A percentile compares a stretch with the other conserved stretches of the same genome.
Conservation (phyloP, 2,113 vertebrate species). For the Tetrao urogallus region DNA sequence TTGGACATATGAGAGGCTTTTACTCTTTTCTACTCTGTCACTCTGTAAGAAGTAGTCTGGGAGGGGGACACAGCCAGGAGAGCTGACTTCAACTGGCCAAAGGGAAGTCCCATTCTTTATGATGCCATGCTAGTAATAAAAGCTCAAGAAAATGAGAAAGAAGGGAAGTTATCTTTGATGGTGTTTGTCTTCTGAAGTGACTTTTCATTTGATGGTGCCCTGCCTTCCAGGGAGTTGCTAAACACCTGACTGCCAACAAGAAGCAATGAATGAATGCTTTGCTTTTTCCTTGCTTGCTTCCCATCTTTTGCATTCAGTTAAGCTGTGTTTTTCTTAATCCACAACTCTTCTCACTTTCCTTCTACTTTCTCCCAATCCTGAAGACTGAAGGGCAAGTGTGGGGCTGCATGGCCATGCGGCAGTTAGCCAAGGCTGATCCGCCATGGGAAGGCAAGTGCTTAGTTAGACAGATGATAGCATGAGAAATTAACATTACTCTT, state of each 20-base stretch:
- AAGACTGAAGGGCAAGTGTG: accelerated
- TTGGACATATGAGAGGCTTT: neutral
- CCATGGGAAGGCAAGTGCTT: accelerated
- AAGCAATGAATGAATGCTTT: neutral
- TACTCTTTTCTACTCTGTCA: neutral
- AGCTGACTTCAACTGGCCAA: accelerated
- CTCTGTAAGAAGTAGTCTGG: neutral
- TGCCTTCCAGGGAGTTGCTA: neutral
- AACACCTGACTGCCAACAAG: neutral
- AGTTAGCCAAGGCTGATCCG: neutral
- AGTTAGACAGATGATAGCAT: neutral
- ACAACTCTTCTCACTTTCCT: neutral
- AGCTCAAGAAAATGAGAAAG: neutral
- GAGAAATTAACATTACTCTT: neutral
- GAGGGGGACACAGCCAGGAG: neutral
- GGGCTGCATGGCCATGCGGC: accelerated
- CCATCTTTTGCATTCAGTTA: neutral
- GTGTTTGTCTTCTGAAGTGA: neutral
- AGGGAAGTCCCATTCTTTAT: neutral
- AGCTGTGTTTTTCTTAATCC: neutral
- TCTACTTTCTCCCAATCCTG: neutral
- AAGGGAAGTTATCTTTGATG: accelerated
- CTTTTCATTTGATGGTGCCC: accelerated
- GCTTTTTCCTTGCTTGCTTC: neutral
- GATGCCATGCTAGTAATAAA: accelerated